Evolutionary conservation across 2,797 vertebrate genomes (phyloP), one percentile per base, ranked within the genome.

Genomic region (Parotocinclus haroldoi): DNA sequence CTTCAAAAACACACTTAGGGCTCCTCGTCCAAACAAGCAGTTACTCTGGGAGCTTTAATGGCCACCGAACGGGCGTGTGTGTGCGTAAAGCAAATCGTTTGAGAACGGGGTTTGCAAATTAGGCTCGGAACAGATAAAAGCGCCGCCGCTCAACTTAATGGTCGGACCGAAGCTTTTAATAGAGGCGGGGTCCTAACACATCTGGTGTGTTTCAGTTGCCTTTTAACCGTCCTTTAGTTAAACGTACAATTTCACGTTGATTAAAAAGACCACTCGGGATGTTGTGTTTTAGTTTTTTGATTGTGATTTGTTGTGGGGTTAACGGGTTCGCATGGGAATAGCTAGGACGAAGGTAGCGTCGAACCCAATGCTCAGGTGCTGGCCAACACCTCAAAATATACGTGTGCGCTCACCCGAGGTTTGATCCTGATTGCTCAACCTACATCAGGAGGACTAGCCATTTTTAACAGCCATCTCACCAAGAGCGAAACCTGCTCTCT

Each of bases 1-100:
- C 27, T n/a, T 76, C 74, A 74, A 39, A 68, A 64, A 72, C 63
- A 49, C 63, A 62, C 63, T 58, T 19, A 72, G 63, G 48, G 60
- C 66, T 75, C 65, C 63, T 55, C 51, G 7, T 69, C 66, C 57
- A 74, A 69, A 74, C 58, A 69, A 68, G 38, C 49, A 52, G 46
- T 14, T 51, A 7, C 48, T 78, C 75, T 78, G 51, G 48, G 71
- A 53, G 16, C 0, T 0, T 68, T 76, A 56, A 72, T 61, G 58
- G 58, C 14, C 11, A 58, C n/a, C 12, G 10, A 61, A 45, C 0
- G 8, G 52, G 54, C 53, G 67, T 52, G 70, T 52, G 70, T 66
- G 52, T 59, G 49, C 49, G 57, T 55, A 65, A 65, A 45, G 51
- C 44, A 61, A 37, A 61, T 52, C 10, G 37, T 66, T 61, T 13